Evolutionary conservation across 1,140 invertebrate species (phyloP).

Genomic region (Lordiphosa stackelbergi): DNA sequence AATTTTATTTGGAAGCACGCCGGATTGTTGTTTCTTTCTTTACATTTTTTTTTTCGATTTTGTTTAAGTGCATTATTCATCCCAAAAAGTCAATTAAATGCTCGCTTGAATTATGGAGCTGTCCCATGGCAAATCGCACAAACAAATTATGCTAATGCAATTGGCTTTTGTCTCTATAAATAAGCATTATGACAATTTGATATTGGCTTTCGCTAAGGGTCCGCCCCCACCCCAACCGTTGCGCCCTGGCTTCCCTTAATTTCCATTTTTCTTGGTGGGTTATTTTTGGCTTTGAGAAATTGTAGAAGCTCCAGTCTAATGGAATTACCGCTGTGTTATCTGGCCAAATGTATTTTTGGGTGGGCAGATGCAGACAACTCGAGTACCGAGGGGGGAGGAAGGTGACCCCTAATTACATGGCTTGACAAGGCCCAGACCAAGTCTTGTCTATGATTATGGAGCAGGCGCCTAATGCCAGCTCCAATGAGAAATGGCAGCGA

Average conservation of each 20-base stretch:
- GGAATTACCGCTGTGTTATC: conserved; percentile 61
- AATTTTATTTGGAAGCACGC: no score
- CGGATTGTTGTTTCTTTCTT: background rate
- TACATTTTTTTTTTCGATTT: conserved; percentile 1
- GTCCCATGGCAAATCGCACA: conserved; percentile 20
- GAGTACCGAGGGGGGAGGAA: background rate
- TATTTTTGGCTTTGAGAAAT: conserved; percentile 33
- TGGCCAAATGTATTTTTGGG: conserved; percentile 46
- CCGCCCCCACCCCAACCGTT: background rate
- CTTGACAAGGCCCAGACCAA: conserved; percentile 27
- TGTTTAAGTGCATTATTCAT: conserved; percentile 17
- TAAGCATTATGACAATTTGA: conserved; percentile 71
- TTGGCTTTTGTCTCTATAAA: conserved; percentile 54
- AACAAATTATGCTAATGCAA: conserved; percentile 67
- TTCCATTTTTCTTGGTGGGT: conserved; percentile 14
- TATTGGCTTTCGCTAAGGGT: conserved; percentile 53
- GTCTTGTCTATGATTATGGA: conserved; percentile 44
- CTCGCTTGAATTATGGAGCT: conserved; percentile 37
- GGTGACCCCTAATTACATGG: conserved; percentile 42
- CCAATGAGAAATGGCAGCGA: conserved; percentile 38
- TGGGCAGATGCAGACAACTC: conserved; percentile 41
- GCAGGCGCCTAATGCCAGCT: conserved; percentile 26
- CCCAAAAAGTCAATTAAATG: conserved; percentile 53
- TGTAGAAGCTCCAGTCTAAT: conserved; percentile 43
- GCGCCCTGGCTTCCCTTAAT: conserved; percentile 19